Base-by-base conservation (phyloP, 2,113 vertebrate species). In the Euleptes europaea region DNA sequence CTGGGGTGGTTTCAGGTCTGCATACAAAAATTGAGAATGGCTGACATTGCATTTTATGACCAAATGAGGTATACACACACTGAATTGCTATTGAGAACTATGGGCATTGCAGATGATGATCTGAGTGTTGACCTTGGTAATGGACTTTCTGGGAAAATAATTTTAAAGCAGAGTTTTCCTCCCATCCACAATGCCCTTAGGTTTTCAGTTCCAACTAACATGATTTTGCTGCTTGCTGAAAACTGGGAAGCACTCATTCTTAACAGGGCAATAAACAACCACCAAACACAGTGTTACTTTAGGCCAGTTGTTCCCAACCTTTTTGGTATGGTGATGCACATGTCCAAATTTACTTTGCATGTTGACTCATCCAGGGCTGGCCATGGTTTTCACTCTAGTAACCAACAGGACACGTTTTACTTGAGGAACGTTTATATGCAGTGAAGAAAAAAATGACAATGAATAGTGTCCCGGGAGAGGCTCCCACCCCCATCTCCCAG, bases 171-270 rank as follows among this genome's bases (percentile, higher is more conserved):
- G 60, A 70, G 72, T 38, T 79, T 91, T 1, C 23, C 35, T 38
- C 19, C 28, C 3, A 23, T 65, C 40, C 28, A 65, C 82, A 72
- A 70, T 40, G 1, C 42, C 83, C 33, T 87, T 73, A 74, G 82
- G 38, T 33, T 74, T 88, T 86, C 38, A 86, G 63, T 79, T 66
- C 13, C 40, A 72, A 0, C 74, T 47, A 8, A 26, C 63, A 84
- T 70, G 86, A 51, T 67, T 42, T 5, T 57, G 76, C 80, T 87
- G 69, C 40, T 87, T 82, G 15, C 70, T 67, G 35, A 54, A 87
- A 63, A 63, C 67, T 92, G 88, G 74, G 88, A 91, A 86, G 12
- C 21, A 49, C 15, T 31, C 13, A 75, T 54, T 84, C 38, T 78
- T 44, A 33, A 66, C 44, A 79, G 75, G 44, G 31, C 3, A 60